Conservation (phyloP, 2,888 invertebrate species). For the Megamerina dolium region DNA sequence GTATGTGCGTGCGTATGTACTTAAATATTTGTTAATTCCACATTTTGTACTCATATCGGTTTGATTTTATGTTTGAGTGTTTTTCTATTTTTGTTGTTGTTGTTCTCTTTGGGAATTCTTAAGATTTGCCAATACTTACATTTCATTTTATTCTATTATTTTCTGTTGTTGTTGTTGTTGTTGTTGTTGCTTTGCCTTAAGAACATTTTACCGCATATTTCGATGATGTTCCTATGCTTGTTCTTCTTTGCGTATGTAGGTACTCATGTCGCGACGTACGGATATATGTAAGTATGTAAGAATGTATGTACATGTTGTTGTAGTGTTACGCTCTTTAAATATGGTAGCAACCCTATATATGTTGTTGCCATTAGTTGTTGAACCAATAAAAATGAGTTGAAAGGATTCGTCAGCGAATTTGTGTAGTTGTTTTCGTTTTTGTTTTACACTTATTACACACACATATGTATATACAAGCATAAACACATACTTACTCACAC, state of each 20-base stretch:
- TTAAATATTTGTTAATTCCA: too few species aligned
- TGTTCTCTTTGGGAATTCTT: slow-evolving; percentile 31
- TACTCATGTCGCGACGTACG: too few species aligned
- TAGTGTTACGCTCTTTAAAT: slow-evolving; percentile 4
- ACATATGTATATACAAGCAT: too few species aligned
- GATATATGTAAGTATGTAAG: too few species aligned
- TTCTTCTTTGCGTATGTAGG: too few species aligned
- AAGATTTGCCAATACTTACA: slow-evolving; percentile 36
- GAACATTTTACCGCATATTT: neutral
- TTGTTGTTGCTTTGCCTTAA: slow-evolving; percentile 17
- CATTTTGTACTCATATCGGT: neutral
- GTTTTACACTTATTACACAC: too few species aligned
- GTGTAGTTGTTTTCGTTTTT: slow-evolving; percentile 9
- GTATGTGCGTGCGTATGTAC: too few species aligned
- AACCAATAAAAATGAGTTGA: slow-evolving; percentile 42
- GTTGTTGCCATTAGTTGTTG: slow-evolving; percentile 25
- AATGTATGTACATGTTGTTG: neutral
- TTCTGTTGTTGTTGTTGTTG: neutral
- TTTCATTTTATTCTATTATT: slow-evolving; percentile 11
- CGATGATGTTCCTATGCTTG: neutral
- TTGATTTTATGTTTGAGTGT: slow-evolving; percentile 22
- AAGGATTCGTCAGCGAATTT: slow-evolving; percentile 26
- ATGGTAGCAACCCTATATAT: neutral
- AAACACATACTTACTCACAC: slow-evolving; percentile 5
- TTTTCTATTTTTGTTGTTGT: slow-evolving; percentile 12